Conservation (phyloP, 1,140 invertebrate species). For the Zaprionus nigranus region DNA sequence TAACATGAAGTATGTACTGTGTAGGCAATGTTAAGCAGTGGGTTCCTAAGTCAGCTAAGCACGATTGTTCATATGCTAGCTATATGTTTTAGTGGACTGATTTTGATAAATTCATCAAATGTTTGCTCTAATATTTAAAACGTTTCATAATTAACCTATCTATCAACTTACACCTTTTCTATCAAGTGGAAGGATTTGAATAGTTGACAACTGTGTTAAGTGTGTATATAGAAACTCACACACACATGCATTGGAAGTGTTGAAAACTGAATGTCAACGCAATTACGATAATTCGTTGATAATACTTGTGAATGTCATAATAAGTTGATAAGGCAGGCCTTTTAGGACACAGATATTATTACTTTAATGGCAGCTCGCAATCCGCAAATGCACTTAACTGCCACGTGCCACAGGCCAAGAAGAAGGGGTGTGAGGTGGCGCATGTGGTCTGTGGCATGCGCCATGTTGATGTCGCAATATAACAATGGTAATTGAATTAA, state of each 20-base stretch:
- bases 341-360: constrained; percentile 13
- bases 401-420: constrained; percentile 46
- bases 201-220: background rate
- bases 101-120: too few relatives aligned
- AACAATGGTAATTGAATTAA: constrained; percentile 43
- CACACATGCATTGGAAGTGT: background rate
- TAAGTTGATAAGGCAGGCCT: background rate
- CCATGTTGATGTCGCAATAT: constrained; percentile 1
- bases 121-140: too few relatives aligned
- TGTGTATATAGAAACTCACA: background rate
- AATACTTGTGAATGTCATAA: constrained; percentile 12
- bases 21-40: too few relatives aligned
- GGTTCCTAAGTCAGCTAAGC: too few relatives aligned
- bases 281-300: constrained; percentile 37
- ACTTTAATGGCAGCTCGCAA: constrained; percentile 20
- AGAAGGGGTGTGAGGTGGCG: background rate
- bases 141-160: too few relatives aligned
- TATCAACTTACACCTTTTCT: too few relatives aligned
- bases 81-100: too few relatives aligned
- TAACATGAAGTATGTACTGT: too few relatives aligned
- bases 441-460: constrained; percentile 6
- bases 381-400: constrained; percentile 62
- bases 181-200: too few relatives aligned
- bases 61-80: too few relatives aligned
- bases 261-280: constrained; percentile 19